These are phyloP conservation scores for Eristalinus aeneus DNA, from an alignment of 2,888 invertebrate species.

Conservation along the genomic window DNA sequence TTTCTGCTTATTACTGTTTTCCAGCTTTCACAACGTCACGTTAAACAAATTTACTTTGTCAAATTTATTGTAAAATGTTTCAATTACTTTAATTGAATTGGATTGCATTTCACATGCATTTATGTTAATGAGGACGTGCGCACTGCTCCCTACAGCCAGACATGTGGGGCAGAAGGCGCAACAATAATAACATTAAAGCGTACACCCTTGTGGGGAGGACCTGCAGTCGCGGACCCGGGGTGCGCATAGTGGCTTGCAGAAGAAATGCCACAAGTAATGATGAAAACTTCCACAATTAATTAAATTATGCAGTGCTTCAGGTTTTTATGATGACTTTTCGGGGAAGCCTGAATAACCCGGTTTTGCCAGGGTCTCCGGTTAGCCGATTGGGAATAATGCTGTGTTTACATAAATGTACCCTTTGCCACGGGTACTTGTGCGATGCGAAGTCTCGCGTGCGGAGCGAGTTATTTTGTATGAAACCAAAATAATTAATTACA, in stretches of 20 bases:
- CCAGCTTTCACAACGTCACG: neutral
- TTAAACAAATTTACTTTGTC: constrained; percentile 61
- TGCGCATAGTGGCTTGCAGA: neutral
- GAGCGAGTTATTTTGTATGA: neutral
- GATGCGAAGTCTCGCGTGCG: neutral
- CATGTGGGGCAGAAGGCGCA: neutral
- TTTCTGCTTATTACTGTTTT: constrained; percentile 30
- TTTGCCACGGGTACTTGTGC: neutral
- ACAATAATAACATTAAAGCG: constrained; percentile 10
- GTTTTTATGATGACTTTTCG: neutral
- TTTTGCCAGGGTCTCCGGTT: neutral
- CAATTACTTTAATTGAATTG: constrained; percentile 68
- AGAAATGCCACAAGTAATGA: neutral
- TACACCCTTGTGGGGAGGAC: neutral
- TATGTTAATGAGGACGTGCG: constrained; percentile 61
- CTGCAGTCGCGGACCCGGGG: neutral
- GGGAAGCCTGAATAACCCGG: neutral
- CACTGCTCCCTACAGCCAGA: neutral
- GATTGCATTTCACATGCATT: constrained; percentile 65
- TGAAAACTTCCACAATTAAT: neutral
- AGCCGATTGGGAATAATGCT: neutral
- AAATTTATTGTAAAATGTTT: constrained; percentile 68
- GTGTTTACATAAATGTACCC: neutral
- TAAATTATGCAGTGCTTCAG: neutral
- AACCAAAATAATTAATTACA: neutral